phyloP scores from a whole-genome alignment of 2,113 vertebrate species.

The Tragelaphus strepsiceros region DNA sequence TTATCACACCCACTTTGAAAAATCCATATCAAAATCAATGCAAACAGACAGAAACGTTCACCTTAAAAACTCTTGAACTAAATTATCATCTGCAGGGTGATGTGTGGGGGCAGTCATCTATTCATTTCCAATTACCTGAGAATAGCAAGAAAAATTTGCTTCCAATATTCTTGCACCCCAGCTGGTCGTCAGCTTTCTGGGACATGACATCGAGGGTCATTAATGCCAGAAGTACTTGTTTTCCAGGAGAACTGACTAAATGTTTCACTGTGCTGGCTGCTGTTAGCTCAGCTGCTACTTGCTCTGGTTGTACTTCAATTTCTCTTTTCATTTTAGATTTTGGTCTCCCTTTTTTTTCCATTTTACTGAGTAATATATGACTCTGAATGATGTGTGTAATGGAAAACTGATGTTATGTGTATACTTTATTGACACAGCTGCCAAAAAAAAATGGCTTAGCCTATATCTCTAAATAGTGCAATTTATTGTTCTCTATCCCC shows the following conservation, averaged over 20 bases:
- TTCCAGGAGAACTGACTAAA: slow-evolving; percentile 67
- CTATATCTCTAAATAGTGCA: slow-evolving; percentile 73
- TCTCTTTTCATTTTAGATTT: slow-evolving; percentile 79
- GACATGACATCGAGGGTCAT: slow-evolving; percentile 52
- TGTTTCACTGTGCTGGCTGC: slow-evolving; percentile 58
- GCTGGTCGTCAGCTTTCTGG: slow-evolving; percentile 51
- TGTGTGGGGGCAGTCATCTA: background rate
- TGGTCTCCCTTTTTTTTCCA: slow-evolving; percentile 72
- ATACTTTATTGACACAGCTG: slow-evolving; percentile 78
- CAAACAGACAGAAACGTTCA: slow-evolving; percentile 56
- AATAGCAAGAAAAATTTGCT: slow-evolving; percentile 63
- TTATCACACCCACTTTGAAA: slow-evolving; percentile 38
- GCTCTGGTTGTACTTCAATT: slow-evolving; percentile 76
- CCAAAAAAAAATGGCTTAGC: slow-evolving; percentile 63
- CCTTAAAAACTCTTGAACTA: slow-evolving; percentile 53
- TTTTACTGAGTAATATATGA: slow-evolving; percentile 79
- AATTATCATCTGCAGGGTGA: slow-evolving; percentile 35
- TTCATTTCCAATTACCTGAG: slow-evolving; percentile 60
- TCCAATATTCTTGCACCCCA: slow-evolving; percentile 58
- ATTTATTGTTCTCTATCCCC: slow-evolving; percentile 78
- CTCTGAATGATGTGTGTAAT: slow-evolving; percentile 79
- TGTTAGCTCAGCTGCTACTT: slow-evolving; percentile 69
- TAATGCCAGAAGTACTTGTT: slow-evolving; percentile 48
- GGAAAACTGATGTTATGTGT: slow-evolving; percentile 79
- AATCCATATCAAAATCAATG: slow-evolving; percentile 51